Evolutionary conservation across 1,140 invertebrate genomes (phyloP), one percentile per base, ranked within the genome.

Genomic region (Rhynchophorus ferrugineus): DNA sequence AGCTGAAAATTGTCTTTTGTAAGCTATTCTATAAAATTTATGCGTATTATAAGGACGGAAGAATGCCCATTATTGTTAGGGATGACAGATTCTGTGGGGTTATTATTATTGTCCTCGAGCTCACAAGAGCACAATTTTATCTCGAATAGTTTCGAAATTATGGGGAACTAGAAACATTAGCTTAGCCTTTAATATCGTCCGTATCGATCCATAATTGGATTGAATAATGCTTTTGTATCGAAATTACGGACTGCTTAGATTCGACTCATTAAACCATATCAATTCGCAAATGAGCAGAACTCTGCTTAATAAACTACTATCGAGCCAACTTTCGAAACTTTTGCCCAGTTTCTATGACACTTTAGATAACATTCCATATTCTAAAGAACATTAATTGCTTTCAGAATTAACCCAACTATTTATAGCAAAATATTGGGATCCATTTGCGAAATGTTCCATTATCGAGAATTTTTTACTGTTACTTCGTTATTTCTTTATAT

Each of bases 231-330:
- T 38, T 38, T 19, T 3, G 35, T 34, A 48, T 48, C 19, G 34
- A 38, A 38, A 48, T 48, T 48, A 48, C 35, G 37, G 45, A 48
- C 34, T 48, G 45, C 45, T 48, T 48, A 48, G 45, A 38, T 48
- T 48, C 35, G 45, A 35, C 35, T 48, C 45, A 48, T 48, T 48
- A 48, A 48, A 48, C 45, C 34, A 48, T 48, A 48, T 48, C 45
- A 48, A 33, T 38, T 48, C 9, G 14, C 20, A 48, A 48, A 48
- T 45, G 18, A 9, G 35, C 29, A 38, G 19, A 38, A 38, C 35
- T 24, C 24, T 11, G 44, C 42, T 35, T 46, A 46, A 46, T 48
- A 38, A 48, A 48, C 45, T 18, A 38, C 34, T 38, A 48, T 48
- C 35, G 19, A 38, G 13, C 34, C 2, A n/a, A 17, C n/a, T 46